Percentiles rank a stretch among this genome's conserved stretches.
These are phyloP conservation scores for Parotia lawesii DNA, from an alignment of 2,113 vertebrate species.

Conservation along the genomic window DNA sequence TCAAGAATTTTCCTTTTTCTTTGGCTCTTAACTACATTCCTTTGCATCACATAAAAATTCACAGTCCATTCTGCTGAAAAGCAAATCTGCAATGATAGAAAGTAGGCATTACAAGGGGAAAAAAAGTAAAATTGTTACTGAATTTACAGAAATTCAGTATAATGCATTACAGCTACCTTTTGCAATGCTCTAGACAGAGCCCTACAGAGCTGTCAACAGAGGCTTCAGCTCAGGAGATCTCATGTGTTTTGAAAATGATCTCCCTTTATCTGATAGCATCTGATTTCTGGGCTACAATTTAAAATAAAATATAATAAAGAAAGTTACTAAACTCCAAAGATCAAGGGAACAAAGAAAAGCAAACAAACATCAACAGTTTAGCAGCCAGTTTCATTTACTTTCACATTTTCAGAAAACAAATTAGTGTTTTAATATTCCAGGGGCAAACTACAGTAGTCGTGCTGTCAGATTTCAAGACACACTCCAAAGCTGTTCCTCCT, in stretches of 20 bases:
- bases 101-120: not conserved
- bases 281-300: not conserved
- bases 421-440: conserved; percentile 8
- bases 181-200: not conserved
- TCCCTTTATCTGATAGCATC: not conserved
- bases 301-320: not conserved
- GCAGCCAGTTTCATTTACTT: not conserved
- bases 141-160: not conserved
- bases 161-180: not conserved
- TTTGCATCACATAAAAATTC: not conserved
- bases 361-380: conserved; percentile 9
- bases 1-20: not conserved
- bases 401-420: conserved; percentile 4
- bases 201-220: not conserved
- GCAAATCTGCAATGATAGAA: not conserved
- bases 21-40: not conserved
- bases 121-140: not conserved
- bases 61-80: not conserved
- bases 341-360: not conserved
- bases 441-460: not conserved
- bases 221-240: not conserved
- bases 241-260: not conserved
- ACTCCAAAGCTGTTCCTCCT: not conserved
- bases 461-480: not conserved
- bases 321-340: not conserved